phyloP scores from a whole-genome alignment of 1,140 invertebrate genomes.

The Cherax destructor region DNA sequence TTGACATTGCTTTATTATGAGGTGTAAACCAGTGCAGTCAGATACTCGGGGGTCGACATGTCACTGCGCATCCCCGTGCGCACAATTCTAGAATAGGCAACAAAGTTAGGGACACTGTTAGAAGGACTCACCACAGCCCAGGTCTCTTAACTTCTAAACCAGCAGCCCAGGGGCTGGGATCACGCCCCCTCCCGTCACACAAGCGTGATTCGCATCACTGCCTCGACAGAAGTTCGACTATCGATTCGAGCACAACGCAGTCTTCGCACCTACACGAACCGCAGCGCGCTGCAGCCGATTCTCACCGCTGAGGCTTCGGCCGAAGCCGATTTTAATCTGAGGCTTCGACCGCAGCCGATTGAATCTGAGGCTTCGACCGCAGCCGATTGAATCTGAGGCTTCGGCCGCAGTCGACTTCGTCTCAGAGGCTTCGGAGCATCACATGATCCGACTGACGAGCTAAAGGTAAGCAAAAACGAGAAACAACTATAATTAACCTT shows the following conservation, averaged over 20 bases:
- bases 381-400: no score
- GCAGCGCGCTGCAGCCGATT: neutral
- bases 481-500: no score
- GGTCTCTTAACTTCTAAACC: conserved; percentile 1
- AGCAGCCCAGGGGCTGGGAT: neutral
- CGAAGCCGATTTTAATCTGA: no score
- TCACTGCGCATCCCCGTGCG: neutral
- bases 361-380: no score
- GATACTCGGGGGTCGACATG: neutral
- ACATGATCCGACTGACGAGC: no score
- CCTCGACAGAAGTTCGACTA: neutral
- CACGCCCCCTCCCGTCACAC: neutral
- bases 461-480: no score
- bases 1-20: no score
- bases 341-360: no score
- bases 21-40: neutral
- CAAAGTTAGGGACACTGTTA: neutral
- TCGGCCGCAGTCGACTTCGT: no score
- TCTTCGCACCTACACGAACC: neutral
- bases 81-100: neutral
- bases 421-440: no score
- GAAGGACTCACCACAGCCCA: neutral
- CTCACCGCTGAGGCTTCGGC: neutral
- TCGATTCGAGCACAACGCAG: neutral
- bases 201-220: neutral